phyloP scores from a whole-genome alignment of 2,113 vertebrate species.

The Romanogobio albipinnatus region DNA sequence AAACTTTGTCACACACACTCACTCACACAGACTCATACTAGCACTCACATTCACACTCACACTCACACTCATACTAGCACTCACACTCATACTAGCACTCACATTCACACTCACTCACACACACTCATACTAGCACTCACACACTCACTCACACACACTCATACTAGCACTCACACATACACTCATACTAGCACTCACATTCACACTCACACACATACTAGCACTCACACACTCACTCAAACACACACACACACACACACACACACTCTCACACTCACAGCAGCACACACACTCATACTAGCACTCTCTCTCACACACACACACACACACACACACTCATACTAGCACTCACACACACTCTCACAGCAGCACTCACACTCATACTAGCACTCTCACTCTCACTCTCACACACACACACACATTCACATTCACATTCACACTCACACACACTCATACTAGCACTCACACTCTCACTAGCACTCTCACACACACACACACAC shows the following conservation, averaged over 20 bases:
- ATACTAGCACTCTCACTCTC: neutral
- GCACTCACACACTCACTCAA: neutral
- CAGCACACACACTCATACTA: neutral
- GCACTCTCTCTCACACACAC: neutral
- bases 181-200: neutral
- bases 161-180: neutral
- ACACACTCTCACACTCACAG: neutral
- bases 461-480: neutral
- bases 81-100: neutral
- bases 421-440: neutral
- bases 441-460: neutral
- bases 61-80: neutral
- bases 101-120: neutral
- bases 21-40: neutral
- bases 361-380: neutral
- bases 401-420: neutral
- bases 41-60: too few species aligned
- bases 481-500: neutral
- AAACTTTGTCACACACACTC: neutral
- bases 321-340: neutral
- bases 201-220: neutral
- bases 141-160: neutral
- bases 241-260: neutral
- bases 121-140: neutral
- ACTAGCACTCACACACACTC: too few species aligned